Evolutionary conservation across 1,140 invertebrate species (phyloP), one percentile per base, ranked within the genome.

Genomic region (Cherax quadricarinatus): DNA sequence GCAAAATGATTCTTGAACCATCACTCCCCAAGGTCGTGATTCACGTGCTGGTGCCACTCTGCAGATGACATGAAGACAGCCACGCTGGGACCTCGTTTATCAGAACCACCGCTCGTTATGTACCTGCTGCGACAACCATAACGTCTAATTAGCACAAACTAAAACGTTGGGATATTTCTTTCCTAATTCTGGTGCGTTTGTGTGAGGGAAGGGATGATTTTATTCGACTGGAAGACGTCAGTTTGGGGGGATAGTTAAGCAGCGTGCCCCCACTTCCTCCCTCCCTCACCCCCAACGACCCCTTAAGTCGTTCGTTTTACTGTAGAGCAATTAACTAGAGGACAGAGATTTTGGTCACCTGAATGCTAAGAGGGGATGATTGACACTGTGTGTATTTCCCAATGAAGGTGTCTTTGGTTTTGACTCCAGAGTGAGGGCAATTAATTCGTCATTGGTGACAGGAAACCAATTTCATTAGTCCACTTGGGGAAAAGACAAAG

Each of bases 391-490:
- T 81, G 87, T 89, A 89, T 89, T 89, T 89, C 57, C 87, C 87
- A 66, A 89, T 86, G 84, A 91, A 91, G 90, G 90, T 91, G 90
- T 91, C 73, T 91, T 91, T 86, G 90, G 83, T 60, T 87, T 86
- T 53, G 73, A 21, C 9, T 48, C 78, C 21, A 53, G 53, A 1
- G 30, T 49, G 70, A 66, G 49, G 84, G 90, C 85, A 86, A 91
- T 91, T 91, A 91, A 70, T 87, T 73, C 90, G 90, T 91, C 90
- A 91, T 57, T 66, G 89, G 62, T 78, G 89, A 91, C 89, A 86
- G 90, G 73, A 79, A 91, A 86, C 90, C 90, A 91, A 91, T 91
- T 91, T 86, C 90, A 87, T 91, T 91, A 91, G 84, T 86, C 90
- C 90, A 91, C 90, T 91, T 82, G 83, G 84, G 84, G 78, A 91